Evolutionary conservation across 2,113 vertebrate genomes (phyloP).

Genomic region (Baryphthengus martii): DNA sequence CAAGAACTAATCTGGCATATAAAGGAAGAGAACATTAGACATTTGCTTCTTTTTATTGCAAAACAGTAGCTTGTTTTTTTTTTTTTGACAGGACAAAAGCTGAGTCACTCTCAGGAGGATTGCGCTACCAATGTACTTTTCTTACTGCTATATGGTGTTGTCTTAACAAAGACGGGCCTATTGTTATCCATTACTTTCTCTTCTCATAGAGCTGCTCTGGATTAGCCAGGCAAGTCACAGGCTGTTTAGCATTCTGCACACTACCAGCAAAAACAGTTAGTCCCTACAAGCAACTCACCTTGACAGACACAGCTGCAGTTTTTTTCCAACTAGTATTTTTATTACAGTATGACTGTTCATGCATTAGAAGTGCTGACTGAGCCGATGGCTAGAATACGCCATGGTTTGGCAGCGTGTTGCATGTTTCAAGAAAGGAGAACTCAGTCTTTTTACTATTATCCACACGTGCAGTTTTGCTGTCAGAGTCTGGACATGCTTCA

Average conservation of each 20-base stretch:
- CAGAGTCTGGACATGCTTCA: neutral
- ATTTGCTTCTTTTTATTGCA: constrained; percentile 1
- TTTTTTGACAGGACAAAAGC: neutral
- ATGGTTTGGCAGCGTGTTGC: neutral
- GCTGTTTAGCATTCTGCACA: neutral
- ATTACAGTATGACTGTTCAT: neutral
- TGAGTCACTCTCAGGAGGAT: neutral
- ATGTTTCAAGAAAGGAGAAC: neutral
- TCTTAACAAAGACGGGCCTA: neutral
- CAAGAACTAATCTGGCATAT: neutral
- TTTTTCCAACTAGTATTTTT: neutral
- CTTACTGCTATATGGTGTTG: neutral
- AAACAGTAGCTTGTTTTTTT: neutral
- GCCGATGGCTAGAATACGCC: neutral
- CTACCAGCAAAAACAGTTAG: neutral
- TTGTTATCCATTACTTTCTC: neutral
- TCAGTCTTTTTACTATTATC: neutral
- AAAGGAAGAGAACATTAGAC: neutral
- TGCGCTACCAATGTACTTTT: neutral
- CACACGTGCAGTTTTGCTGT: neutral
- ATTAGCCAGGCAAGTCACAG: neutral
- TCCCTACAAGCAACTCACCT: neutral
- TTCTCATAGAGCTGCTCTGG: neutral
- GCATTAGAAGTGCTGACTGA: neutral
- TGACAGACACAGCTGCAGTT: neutral